These are phyloP conservation scores for Trogon melanurus DNA, from an alignment of 2,113 vertebrate genomes.

Conservation along the genomic window DNA sequence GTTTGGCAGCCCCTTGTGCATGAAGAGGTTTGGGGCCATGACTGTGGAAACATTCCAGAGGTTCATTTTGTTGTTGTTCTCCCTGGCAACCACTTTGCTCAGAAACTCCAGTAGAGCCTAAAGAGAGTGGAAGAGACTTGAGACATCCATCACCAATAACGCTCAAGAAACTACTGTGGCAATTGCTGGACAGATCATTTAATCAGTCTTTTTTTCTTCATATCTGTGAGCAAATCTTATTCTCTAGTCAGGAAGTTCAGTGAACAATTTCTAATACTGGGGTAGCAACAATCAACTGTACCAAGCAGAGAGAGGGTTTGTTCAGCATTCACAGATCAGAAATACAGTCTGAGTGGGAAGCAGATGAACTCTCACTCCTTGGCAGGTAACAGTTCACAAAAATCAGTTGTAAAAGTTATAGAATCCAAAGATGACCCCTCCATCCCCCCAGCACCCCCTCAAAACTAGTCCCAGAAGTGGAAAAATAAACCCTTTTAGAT, in stretches of 20 bases:
- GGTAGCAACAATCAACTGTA: neutral
- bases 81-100: slow-evolving; percentile 84
- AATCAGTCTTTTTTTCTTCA: neutral
- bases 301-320: neutral
- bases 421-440: neutral
- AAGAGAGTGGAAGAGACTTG: neutral
- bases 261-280: neutral
- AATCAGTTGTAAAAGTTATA: neutral
- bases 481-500: neutral
- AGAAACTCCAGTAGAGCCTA: slow-evolving; percentile 91
- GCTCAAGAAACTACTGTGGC: neutral
- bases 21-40: slow-evolving; percentile 92
- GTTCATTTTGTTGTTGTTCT: slow-evolving; percentile 90
- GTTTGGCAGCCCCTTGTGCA: slow-evolving; percentile 84
- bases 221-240: neutral
- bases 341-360: neutral
- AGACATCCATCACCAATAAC: neutral
- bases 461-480: neutral
- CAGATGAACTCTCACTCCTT: neutral
- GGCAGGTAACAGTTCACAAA: neutral
- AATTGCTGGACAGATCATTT: neutral
- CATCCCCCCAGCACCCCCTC: neutral
- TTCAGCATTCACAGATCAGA: neutral
- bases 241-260: neutral
- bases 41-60: slow-evolving; percentile 92